Evolutionary conservation across 2,888 invertebrate genomes (phyloP), one percentile per base, ranked within the genome.

Genomic region (Choristoneura rosaceana): DNA sequence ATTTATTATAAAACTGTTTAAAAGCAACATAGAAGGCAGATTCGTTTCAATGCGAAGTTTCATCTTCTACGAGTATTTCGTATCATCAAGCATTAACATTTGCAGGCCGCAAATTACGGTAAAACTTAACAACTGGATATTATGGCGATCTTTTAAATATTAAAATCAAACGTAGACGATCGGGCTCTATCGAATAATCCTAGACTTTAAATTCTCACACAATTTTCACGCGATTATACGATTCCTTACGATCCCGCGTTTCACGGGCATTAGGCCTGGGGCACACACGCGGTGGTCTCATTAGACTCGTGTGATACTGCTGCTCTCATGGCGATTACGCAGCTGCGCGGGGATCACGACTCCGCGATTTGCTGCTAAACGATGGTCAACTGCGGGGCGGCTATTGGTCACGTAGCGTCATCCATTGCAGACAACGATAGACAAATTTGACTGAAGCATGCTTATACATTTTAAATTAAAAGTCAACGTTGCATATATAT

Each of bases 201-300:
- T 17, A 0, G 4, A 50, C 50, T 8, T 9, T 17, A 17, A 9
- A 17, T 17, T 17, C 43, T 43, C 52, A 9, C 52, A 15, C 52
- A 52, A 52, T 52, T 55, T 43, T 59, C 41, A 33, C 10, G 17
- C 17, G 34, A 38, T 58, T 7, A 59, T 59, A 65, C 15, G 17
- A 55, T 69, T 55, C 8, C 41, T 25, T 58, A 41, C 87, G 89
- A 86, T 85, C 84, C 87, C 84, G 87, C n/a, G 85, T 86, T 88
- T 89, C 84, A 86, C 86, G 87, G 86, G 80, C 82, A 85, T 90
- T 85, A 87, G 81, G 74, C 83, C 83, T 79, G 81, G 78, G 79
- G 82, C 82, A 74, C 74, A 70, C 59, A 47, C 78, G 80, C 80
- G 91, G 91, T 91, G 91, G 91, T 90, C 90, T 90, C 87, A 90